A percentile compares a stretch with the other conserved stretches of the same genome.
phyloP scores from a whole-genome alignment of 2,797 vertebrate species.

The Lacerta viridis region DNA sequence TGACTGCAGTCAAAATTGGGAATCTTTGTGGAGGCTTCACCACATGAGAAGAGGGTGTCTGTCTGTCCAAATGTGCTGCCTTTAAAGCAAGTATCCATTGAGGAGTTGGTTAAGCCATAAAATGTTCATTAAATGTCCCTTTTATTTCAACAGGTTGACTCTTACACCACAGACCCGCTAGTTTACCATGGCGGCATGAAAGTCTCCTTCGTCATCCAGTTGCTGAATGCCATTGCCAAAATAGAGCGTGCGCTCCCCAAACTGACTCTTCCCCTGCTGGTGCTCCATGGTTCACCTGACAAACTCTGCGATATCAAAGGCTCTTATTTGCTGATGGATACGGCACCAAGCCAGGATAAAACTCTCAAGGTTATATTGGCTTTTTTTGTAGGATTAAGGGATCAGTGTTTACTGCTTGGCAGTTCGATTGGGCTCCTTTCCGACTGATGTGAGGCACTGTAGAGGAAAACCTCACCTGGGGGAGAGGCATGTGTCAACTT shows the following conservation, averaged over 20 bases:
- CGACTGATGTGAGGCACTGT: not conserved
- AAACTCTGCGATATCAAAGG: conserved; percentile 93
- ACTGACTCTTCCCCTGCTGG: conserved; percentile 90
- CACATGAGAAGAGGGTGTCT: not conserved
- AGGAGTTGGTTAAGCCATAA: not conserved
- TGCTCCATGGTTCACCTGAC: conserved; percentile 93
- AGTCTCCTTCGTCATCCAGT: conserved; percentile 90
- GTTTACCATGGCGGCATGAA: conserved; percentile 90
- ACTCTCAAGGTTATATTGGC: conserved; percentile 87
- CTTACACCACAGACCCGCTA: conserved; percentile 88
- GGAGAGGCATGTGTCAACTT: not conserved
- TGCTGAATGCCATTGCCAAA: conserved; percentile 87
- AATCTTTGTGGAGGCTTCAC: not conserved
- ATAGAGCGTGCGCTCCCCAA: conserved; percentile 89
- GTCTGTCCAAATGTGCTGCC: not conserved
- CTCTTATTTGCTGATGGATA: conserved; percentile 91
- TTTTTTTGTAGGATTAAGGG: not conserved
- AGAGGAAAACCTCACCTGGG: not conserved
- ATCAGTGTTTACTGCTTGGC: not conserved
- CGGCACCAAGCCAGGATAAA: conserved; percentile 90
- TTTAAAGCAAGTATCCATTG: not conserved
- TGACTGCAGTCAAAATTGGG: not conserved
- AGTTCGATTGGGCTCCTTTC: not conserved
- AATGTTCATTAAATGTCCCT: conserved; percentile 34
- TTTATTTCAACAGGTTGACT: conserved; percentile 85